Evolutionary conservation across 92 coral and sea anemone species (phyloP), one percentile per base, ranked within the genome.

Genomic region (Pocillopora grandis): DNA sequence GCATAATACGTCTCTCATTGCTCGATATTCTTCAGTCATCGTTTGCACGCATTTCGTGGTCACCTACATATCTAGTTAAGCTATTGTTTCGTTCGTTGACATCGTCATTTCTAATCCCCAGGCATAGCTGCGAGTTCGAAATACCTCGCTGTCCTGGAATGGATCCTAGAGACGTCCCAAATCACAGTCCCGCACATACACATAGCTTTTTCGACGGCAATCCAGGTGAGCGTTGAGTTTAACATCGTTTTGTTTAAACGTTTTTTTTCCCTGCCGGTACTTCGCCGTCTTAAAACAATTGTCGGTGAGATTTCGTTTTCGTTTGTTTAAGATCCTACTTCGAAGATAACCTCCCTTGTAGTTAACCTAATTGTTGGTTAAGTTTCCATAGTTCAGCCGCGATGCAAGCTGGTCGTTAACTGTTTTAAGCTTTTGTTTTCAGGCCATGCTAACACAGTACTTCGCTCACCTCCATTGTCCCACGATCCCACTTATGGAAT

Each of bases 81-180:
- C 95, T 87, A 91, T 94, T 94, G 98, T 94, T 93, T 85, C 87
- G 80, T 76, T 76, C 85, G 20, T 82, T 91, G 92, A 92, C 95
- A 89, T 91, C 95, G 90, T 91, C 31, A 90, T 92, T 94, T 92
- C 84, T 91, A 92, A 93, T 94, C 95, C 89, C 81, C 80, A 85
- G 93, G 90, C 72, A 87, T 88, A 89, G 87, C 81, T 84, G 80
- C 89, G 86, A 80, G 89, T 80, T 60, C 78, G 75, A 63, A 71
- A 77, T 87, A 78, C 78, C 83, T 87, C 80, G 63, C 82, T 75
- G 63, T 81, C 68, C 87, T 75, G 82, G 77, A 79, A 96, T 96
- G 99, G 99, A 96, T 92, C 99, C 95, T 20, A 87, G 96, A 84
- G 99, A 96, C 80, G 97, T 96, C 86, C 98, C 96, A 77, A 92